Percentiles rank a stretch among this genome's conserved stretches.
Evolutionary conservation across 2,113 vertebrate genomes (phyloP).

Genomic region (Corythoichthys haematopterus): DNA sequence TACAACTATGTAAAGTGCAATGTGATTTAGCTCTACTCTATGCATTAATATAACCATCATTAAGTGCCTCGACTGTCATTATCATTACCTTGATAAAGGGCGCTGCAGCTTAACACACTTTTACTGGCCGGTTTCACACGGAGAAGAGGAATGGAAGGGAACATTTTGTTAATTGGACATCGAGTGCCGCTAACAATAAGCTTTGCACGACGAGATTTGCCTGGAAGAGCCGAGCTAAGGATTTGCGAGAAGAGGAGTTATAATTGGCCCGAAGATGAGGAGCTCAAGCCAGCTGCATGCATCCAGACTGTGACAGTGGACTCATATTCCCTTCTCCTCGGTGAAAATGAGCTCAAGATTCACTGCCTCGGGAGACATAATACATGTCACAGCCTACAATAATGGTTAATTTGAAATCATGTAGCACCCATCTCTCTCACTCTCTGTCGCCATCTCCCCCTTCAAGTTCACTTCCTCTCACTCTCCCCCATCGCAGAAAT

Average conservation of each 20-base stretch:
- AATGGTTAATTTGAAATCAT: constrained; percentile 74
- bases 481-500: constrained; percentile 36
- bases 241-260: constrained; percentile 63
- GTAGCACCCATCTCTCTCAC: constrained; percentile 55
- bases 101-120: constrained; percentile 28
- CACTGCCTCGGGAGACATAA: constrained; percentile 69
- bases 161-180: constrained; percentile 68
- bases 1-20: constrained; percentile 9
- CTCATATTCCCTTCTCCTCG: constrained; percentile 60
- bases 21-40: not conserved
- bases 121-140: constrained; percentile 36
- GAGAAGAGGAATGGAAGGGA: constrained; percentile 32
- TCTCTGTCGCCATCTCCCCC: constrained; percentile 21
- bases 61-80: constrained; percentile 23
- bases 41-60: constrained; percentile 18
- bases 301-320: constrained; percentile 65
- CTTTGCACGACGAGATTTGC: constrained; percentile 59
- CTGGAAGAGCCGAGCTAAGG: constrained; percentile 53
- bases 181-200: constrained; percentile 62
- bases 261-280: constrained; percentile 70
- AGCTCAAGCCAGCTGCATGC: constrained; percentile 62
- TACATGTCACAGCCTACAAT: constrained; percentile 72
- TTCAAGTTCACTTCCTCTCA: constrained; percentile 45
- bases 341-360: constrained; percentile 74
- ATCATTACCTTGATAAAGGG: constrained; percentile 24